These are phyloP conservation scores for Petrolisthes manimaculis DNA, from an alignment of 2,888 invertebrate genomes.

Conservation along the genomic window DNA sequence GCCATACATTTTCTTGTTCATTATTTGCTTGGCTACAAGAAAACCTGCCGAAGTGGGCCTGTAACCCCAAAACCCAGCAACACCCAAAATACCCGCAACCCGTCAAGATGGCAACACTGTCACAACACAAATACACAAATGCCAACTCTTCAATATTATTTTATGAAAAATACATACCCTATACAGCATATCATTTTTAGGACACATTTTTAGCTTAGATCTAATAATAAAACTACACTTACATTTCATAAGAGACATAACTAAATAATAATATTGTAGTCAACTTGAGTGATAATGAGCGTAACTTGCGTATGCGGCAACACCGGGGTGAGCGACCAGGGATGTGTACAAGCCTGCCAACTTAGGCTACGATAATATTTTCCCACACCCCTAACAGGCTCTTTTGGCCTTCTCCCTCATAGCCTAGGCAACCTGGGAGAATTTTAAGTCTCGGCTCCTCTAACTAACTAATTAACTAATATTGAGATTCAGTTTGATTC, in stretches of 20 bases:
- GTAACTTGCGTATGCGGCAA: neutral
- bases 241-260: neutral
- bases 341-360: conserved; percentile 7
- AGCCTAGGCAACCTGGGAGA: too few species aligned
- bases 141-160: too few species aligned
- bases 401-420: too few species aligned
- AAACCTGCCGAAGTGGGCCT: conserved; percentile 4
- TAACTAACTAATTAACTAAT: too few species aligned
- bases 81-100: conserved; percentile 3
- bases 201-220: too few species aligned
- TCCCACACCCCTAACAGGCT: too few species aligned
- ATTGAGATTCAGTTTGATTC: too few species aligned
- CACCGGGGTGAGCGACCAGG: conserved; percentile 7
- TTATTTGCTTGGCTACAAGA: conserved; percentile 4
- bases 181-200: too few species aligned
- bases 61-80: conserved; percentile 1
- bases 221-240: neutral
- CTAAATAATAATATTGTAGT: neutral
- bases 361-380: neutral
- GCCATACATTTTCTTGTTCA: neutral
- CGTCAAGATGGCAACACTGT: neutral
- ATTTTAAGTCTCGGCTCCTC: too few species aligned
- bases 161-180: too few species aligned
- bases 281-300: neutral
- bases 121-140: too few species aligned